These are phyloP conservation scores for Microtus montanus DNA, from an alignment of 2,113 vertebrate species.

Conservation along the genomic window DNA sequence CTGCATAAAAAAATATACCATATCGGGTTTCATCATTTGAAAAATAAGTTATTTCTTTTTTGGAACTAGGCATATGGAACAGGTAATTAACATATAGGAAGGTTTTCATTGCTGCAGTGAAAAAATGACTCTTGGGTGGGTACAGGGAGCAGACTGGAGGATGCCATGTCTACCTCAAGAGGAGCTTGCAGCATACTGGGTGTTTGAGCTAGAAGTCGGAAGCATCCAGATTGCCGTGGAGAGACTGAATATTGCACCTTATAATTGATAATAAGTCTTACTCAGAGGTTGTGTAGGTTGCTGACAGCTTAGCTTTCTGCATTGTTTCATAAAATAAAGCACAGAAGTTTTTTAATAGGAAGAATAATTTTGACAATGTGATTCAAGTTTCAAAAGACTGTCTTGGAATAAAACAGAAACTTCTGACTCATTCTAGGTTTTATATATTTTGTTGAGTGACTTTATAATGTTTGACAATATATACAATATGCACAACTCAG, in stretches of 20 bases:
- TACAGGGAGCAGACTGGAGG: not conserved
- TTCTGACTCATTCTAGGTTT: slow-evolving; percentile 23
- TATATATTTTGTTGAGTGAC: slow-evolving; percentile 20
- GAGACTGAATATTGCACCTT: not conserved
- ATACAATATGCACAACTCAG: not conserved
- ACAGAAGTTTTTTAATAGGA: not conserved
- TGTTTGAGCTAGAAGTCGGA: not conserved
- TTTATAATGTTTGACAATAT: not conserved
- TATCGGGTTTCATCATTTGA: slow-evolving; percentile 44
- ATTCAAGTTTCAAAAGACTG: slow-evolving; percentile 9
- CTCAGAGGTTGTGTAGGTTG: not conserved
- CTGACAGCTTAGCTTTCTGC: not conserved
- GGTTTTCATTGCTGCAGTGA: not conserved
- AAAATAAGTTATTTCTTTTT: slow-evolving; percentile 14
- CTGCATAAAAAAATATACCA: slow-evolving; percentile 36
- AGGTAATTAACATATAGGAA: slow-evolving; percentile 4
- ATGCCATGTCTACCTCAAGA: not conserved
- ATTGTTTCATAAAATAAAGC: not conserved
- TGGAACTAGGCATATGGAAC: slow-evolving; percentile 34
- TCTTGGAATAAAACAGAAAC: slow-evolving; percentile 50
- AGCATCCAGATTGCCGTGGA: not conserved
- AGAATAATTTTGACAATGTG: slow-evolving; percentile 43
- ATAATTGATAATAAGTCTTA: not conserved
- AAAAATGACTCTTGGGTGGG: not conserved
- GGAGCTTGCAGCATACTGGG: not conserved